phyloP scores from a whole-genome alignment of 2,888 invertebrate genomes.

The Furcula furcula region DNA sequence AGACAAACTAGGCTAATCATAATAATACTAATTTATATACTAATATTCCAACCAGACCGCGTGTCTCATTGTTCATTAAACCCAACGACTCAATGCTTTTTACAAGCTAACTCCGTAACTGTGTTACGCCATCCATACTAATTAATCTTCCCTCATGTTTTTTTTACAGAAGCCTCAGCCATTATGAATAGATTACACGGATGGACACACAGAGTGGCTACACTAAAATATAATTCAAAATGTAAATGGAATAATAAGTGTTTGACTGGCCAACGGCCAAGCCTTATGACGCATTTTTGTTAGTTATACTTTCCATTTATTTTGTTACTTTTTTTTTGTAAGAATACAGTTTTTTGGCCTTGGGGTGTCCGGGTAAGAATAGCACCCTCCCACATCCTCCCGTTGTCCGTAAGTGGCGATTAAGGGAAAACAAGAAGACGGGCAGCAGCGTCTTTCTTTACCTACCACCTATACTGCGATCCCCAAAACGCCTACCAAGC shows the following conservation, averaged over 20 bases:
- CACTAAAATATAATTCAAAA: conserved; percentile 28
- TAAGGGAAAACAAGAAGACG: too few relatives aligned
- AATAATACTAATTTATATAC: background rate
- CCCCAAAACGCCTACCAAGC: too few relatives aligned
- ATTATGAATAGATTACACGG: conserved; percentile 36
- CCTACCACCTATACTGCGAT: too few relatives aligned
- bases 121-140: conserved; percentile 13
- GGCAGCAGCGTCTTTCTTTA: too few relatives aligned
- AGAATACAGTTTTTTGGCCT: too few relatives aligned
- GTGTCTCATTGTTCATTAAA: background rate
- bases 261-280: conserved; percentile 30
- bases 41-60: too few relatives aligned
- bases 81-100: background rate
- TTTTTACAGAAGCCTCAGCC: conserved; percentile 11
- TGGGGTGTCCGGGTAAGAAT: too few relatives aligned
- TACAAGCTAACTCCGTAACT: background rate
- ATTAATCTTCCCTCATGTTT: conserved; percentile 20
- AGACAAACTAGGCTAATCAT: background rate
- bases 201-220: conserved; percentile 19
- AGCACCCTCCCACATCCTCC: too few relatives aligned
- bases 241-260: conserved; percentile 28
- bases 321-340: too few relatives aligned
- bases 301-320: too few relatives aligned
- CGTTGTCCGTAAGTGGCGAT: too few relatives aligned
- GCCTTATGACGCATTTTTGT: conserved; percentile 30